Base-by-base conservation (phyloP, 2,797 vertebrate species). In the Alca torda region DNA sequence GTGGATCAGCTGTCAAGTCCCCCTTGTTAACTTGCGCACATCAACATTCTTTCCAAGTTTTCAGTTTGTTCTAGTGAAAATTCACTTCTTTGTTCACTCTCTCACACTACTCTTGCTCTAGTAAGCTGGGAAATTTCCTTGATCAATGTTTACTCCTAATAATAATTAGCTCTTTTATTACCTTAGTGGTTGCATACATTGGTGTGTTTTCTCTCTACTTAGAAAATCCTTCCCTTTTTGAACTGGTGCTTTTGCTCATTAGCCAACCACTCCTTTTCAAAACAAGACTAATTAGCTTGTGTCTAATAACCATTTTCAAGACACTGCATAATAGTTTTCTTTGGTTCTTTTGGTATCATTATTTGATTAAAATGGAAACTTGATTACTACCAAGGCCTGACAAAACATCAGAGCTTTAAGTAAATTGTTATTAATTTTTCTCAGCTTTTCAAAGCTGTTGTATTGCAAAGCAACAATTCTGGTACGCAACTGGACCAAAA, bases 291-390 rank as follows among this genome's bases (percentile, higher is more conserved):
- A 82, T 89, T 74, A 88, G 7, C 37, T 88, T 60, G 35, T 3
- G 12, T 35, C 48, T 78, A 88, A 82, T 63, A 25, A 73, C 43
- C 39, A 16, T 45, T 91, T 95, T 75, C n/a, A 89, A 86, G 67
- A 64, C 17, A 26, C 19, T 63, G 37, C 20, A 15, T 51, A 70
- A 73, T 13, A 48, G 13, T 60, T 83, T 93, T 84, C 17, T 82
- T 91, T 74, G 13, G 76, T 86, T 77, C 7, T 88, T 73, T 84
- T 94, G n/a, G 56, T 88, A 37, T 61, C 45, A 26, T 79, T 74
- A 39, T 77, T 95, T 95, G n/a, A 85, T 91, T 79, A 54, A 61
- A 83, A 87, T 81, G 59, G 33, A 81, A 89, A 92, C 69, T 85
- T 82, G 45, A 59, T 74, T 87, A 16, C 28, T 79, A 46, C 35